These are phyloP conservation scores for Columba livia DNA, from an alignment of 2,113 vertebrate genomes.

Conservation along the genomic window DNA sequence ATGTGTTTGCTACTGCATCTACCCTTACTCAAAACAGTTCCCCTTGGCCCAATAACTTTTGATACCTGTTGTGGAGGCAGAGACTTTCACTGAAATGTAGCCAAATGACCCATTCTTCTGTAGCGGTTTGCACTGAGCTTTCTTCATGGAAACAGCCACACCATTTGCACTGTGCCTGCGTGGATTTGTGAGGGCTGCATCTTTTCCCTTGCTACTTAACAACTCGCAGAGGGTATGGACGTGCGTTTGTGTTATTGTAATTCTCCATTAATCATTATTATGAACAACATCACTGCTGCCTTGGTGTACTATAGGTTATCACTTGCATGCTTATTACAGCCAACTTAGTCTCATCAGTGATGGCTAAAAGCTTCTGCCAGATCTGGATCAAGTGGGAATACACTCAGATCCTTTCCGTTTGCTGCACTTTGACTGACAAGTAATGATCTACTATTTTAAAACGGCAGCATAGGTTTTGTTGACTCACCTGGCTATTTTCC, in stretches of 20 bases:
- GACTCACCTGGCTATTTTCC: neutral
- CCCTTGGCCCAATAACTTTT: neutral
- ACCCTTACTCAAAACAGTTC: neutral
- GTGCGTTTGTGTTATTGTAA: neutral
- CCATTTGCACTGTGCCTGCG: neutral
- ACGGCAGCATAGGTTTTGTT: neutral
- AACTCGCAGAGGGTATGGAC: neutral
- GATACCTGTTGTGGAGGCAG: neutral
- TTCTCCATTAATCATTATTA: neutral
- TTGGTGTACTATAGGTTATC: neutral
- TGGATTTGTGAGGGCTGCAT: neutral
- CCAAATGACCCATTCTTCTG: rapidly evolving
- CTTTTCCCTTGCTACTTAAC: neutral
- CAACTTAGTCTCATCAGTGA: neutral
- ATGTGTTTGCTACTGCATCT: neutral
- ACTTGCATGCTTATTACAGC: neutral
- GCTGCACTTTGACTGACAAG: neutral
- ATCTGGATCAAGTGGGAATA: neutral
- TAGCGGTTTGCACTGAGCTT: neutral
- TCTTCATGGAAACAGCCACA: neutral
- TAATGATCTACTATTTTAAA: neutral
- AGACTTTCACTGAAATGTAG: neutral
- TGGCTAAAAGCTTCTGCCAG: neutral
- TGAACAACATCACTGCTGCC: neutral
- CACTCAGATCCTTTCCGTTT: neutral